phyloP scores from a whole-genome alignment of 2,113 vertebrate genomes.

The Apodemus speciosus region DNA sequence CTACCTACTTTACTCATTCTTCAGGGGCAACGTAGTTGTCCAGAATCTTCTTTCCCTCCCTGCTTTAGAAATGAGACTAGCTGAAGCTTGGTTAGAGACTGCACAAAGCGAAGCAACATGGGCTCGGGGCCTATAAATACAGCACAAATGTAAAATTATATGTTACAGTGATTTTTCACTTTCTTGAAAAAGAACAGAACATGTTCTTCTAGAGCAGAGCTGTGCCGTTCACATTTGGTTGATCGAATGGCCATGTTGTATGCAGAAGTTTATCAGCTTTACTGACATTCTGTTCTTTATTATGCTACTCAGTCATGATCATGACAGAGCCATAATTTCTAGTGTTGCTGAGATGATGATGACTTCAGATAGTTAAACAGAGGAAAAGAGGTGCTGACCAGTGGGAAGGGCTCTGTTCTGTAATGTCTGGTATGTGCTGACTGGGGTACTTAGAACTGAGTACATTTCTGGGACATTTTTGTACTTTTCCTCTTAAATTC shows the following conservation, averaged over 20 bases:
- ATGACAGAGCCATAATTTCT: background rate
- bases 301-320: background rate
- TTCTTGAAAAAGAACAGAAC: background rate
- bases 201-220: background rate
- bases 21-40: background rate
- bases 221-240: background rate
- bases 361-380: conserved; percentile 1
- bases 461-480: background rate
- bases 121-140: background rate
- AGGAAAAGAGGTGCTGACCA: background rate
- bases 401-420: background rate
- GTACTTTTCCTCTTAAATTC: background rate
- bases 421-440: background rate
- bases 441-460: background rate
- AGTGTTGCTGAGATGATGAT: background rate
- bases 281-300: conserved; percentile 48
- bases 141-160: background rate
- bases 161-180: background rate
- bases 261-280: background rate
- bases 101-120: no score
- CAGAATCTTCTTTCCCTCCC: background rate
- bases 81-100: background rate
- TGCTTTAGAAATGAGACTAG: background rate
- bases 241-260: background rate
- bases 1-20: background rate